These are phyloP conservation scores for Epirrita christyi DNA, from an alignment of 2,888 invertebrate genomes.

Conservation along the genomic window DNA sequence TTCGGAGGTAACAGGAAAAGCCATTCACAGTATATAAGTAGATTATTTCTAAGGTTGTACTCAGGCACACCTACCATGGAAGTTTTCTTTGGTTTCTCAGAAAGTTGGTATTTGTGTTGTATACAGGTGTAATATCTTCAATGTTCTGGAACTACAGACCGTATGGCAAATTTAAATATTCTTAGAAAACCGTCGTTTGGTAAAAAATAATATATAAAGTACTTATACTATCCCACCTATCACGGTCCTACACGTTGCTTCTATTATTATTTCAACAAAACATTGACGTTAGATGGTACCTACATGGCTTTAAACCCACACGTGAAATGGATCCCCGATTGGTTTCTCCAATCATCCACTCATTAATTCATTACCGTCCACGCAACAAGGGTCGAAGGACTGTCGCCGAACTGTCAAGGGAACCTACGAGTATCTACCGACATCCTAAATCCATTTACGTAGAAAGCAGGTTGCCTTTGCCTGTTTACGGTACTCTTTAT, in stretches of 20 bases:
- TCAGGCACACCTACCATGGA: background rate
- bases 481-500: background rate
- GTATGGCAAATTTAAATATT: too few species aligned
- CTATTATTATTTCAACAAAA: background rate
- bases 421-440: conserved; percentile 33
- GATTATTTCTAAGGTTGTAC: conserved; percentile 13
- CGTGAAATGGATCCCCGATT: conserved; percentile 15
- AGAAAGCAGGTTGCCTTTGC: conserved; percentile 1
- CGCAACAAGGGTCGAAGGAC: conserved; percentile 43
- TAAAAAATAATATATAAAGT: too few species aligned
- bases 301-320: background rate
- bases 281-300: background rate
- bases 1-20: conserved; percentile 16
- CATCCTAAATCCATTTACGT: conserved; percentile 21
- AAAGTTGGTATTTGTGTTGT: background rate
- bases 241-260: too few species aligned
- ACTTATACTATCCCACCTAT: too few species aligned
- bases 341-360: conserved; percentile 33
- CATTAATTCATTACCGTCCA: conserved; percentile 39
- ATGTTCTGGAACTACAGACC: too few species aligned
- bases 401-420: conserved; percentile 48
- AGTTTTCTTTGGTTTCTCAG: background rate
- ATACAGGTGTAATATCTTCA: too few species aligned
- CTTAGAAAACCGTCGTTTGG: background rate
- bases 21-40: conserved; percentile 3